These are phyloP conservation scores for Xenopus borealis DNA, from an alignment of 2,113 vertebrate genomes.

Conservation along the genomic window DNA sequence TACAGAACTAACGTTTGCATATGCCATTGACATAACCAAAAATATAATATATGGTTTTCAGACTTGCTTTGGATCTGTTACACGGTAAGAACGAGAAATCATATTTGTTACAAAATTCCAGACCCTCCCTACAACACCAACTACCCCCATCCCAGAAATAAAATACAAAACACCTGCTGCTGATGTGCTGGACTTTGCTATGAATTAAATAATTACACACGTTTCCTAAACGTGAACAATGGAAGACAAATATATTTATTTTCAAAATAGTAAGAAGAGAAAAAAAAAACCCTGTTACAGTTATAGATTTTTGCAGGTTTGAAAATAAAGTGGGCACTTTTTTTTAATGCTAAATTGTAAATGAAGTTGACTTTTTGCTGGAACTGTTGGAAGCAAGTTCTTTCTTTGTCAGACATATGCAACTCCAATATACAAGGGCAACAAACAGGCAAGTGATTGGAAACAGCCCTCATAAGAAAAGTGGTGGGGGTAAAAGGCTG, in stretches of 20 bases:
- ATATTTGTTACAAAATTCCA: slow-evolving; percentile 19
- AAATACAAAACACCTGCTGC: slow-evolving; percentile 61
- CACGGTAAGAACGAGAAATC: slow-evolving; percentile 60
- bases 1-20: slow-evolving; percentile 20
- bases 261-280: too few relatives aligned
- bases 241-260: slow-evolving; percentile 56
- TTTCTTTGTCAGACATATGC: too few relatives aligned
- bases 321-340: too few relatives aligned
- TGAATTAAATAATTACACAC: slow-evolving; percentile 56
- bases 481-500: too few relatives aligned
- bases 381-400: too few relatives aligned
- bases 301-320: too few relatives aligned
- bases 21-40: slow-evolving; percentile 51
- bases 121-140: slow-evolving; percentile 41
- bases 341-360: too few relatives aligned
- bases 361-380: too few relatives aligned
- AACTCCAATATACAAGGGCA: too few relatives aligned
- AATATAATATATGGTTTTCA: slow-evolving; percentile 54
- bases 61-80: slow-evolving; percentile 60
- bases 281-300: too few relatives aligned
- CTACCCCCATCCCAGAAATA: slow-evolving; percentile 50
- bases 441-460: too few relatives aligned
- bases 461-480: too few relatives aligned
- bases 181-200: slow-evolving; percentile 56
- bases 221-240: slow-evolving; percentile 62